A percentile compares a stretch with the other conserved stretches of the same genome.
These are phyloP conservation scores for Paguma larvata DNA, from an alignment of 2,797 vertebrate species.

Conservation along the genomic window DNA sequence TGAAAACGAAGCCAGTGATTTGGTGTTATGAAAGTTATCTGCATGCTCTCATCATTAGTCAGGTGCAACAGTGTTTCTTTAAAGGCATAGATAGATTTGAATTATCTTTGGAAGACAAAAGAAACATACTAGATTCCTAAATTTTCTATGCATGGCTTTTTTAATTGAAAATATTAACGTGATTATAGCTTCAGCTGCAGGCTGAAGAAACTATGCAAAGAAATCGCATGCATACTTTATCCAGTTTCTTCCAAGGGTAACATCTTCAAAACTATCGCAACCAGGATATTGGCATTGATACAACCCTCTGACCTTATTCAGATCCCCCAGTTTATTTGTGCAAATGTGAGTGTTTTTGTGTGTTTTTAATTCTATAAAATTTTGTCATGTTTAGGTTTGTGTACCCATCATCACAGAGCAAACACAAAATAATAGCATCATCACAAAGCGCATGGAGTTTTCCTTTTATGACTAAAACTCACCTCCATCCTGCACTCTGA, in stretches of 20 bases:
- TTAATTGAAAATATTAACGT: neutral
- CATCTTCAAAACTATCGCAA: neutral
- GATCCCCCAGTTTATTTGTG: neutral
- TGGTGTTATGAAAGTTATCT: neutral
- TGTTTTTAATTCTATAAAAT: neutral
- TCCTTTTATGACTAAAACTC: neutral
- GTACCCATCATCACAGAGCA: neutral
- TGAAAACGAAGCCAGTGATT: neutral
- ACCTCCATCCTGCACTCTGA: neutral
- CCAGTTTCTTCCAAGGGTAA: neutral
- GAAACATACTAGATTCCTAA: neutral
- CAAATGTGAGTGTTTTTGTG: neutral
- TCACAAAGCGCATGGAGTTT: neutral
- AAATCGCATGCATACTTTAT: neutral
- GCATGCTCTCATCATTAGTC: neutral
- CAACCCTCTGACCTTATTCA: too few species aligned
- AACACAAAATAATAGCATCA: neutral
- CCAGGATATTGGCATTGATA: neutral
- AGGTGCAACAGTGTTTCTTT: neutral
- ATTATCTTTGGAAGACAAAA: neutral
- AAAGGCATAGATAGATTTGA: neutral
- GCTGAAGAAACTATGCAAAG: neutral
- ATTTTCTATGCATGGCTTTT: neutral
- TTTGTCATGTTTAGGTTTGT: neutral
- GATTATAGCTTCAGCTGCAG: neutral